Evolutionary conservation across 2,113 vertebrate species (phyloP).

Genomic region (Climacteris rufus): DNA sequence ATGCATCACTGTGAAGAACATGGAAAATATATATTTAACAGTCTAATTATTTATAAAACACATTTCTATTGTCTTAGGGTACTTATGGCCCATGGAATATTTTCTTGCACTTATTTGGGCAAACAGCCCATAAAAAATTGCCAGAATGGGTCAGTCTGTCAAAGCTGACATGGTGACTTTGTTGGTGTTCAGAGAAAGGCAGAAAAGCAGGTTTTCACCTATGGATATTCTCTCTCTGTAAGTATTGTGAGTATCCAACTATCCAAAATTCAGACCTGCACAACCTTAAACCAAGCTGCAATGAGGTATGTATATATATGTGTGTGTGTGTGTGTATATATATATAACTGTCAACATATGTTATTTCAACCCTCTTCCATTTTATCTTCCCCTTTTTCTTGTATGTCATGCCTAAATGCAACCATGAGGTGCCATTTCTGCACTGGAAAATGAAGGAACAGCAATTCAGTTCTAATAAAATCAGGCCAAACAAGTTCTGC

Average conservation of each 20-base stretch:
- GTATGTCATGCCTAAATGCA: neutral
- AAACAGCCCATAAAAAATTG: neutral
- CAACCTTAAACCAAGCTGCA: neutral
- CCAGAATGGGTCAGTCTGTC: neutral
- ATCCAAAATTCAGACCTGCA: neutral
- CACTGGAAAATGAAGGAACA: neutral
- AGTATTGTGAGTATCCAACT: neutral
- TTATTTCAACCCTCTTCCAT: neutral
- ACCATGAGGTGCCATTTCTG: neutral
- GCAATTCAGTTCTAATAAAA: neutral
- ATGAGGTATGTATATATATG: too few species aligned
- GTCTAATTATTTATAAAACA: neutral
- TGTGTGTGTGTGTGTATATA: too few species aligned
- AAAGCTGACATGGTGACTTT: neutral
- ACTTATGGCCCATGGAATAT: neutral
- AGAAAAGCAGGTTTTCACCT: neutral
- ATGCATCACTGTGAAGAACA: neutral
- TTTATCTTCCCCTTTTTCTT: neutral
- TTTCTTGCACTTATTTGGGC: neutral
- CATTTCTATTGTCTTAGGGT: neutral
- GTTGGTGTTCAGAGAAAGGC: neutral
- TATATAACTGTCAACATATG: neutral
- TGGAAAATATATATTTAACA: neutral
- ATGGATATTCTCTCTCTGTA: neutral
- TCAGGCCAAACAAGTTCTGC: neutral